phyloP scores from a whole-genome alignment of 2,888 invertebrate species.

The Chymomyza procnemis region DNA sequence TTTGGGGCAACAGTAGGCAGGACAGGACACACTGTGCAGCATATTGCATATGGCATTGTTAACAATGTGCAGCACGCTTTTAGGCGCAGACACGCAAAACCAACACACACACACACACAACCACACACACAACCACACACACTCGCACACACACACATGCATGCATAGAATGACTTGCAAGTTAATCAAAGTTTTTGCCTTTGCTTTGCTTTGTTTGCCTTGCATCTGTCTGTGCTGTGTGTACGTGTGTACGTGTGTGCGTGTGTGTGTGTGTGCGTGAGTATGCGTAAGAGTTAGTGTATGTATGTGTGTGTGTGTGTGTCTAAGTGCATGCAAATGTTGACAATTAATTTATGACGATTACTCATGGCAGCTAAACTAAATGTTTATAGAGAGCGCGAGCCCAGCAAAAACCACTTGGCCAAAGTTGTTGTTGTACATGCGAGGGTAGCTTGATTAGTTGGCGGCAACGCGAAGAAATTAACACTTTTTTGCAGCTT shows the following conservation, averaged over 20 bases:
- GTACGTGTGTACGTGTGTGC: constrained; percentile 32
- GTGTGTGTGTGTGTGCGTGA: constrained; percentile 20
- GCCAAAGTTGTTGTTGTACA: background rate
- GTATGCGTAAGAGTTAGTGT: constrained; percentile 42
- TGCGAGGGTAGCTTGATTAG: no score
- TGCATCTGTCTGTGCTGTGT: constrained; percentile 40
- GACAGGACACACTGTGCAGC: background rate
- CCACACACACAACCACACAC: constrained; percentile 31
- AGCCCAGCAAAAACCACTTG: constrained; percentile 26
- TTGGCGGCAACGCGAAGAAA: no score
- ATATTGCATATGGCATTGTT: background rate
- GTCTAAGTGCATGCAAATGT: constrained; percentile 74
- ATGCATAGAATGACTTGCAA: constrained; percentile 26
- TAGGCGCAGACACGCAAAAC: constrained; percentile 10
- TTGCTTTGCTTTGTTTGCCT: constrained; percentile 35
- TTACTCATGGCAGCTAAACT: constrained; percentile 76
- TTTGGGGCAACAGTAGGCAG: no score
- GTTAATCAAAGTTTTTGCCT: constrained; percentile 52
- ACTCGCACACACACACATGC: background rate
- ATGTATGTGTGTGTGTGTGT: constrained; percentile 39
- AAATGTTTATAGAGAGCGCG: constrained; percentile 58
- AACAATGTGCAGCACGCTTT: constrained; percentile 5
- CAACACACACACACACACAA: constrained; percentile 22
- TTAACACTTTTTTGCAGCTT: no score
- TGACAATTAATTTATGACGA: constrained; percentile 78